phyloP scores from a whole-genome alignment of 2,888 invertebrate genomes.

The Acanthosepion esculentum region DNA sequence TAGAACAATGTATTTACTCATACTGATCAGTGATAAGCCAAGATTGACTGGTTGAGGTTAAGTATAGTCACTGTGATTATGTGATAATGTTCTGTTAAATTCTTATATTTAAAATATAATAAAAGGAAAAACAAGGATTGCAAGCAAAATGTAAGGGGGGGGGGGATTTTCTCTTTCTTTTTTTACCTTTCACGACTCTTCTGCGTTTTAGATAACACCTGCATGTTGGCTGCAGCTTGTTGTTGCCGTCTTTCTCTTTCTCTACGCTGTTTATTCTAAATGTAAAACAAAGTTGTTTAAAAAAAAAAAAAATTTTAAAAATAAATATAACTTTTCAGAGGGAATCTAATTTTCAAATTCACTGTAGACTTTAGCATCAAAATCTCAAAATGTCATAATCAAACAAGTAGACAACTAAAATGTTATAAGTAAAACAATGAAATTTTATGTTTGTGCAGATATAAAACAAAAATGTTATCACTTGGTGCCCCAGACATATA shows the following conservation, averaged over 20 bases:
- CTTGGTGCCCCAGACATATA: too few species aligned
- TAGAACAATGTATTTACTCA: too few species aligned
- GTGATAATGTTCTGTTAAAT: too few species aligned
- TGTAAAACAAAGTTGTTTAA: not conserved
- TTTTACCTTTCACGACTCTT: constrained; percentile 79
- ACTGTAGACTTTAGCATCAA: not conserved
- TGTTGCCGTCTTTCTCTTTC: constrained; percentile 80
- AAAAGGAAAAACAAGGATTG: not conserved
- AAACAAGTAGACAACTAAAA: not conserved
- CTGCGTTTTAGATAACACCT: constrained; percentile 86
- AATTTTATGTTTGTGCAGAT: too few species aligned
- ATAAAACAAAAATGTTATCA: too few species aligned
- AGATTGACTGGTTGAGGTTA: too few species aligned
- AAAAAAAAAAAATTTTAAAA: not conserved
- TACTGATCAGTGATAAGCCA: too few species aligned
- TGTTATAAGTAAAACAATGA: not conserved
- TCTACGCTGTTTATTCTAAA: constrained; percentile 81
- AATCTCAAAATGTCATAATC: not conserved
- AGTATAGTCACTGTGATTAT: too few species aligned
- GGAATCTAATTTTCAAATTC: not conserved
- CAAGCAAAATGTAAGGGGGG: not conserved
- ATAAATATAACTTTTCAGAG: not conserved
- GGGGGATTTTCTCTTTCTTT: not conserved
- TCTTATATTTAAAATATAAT: not conserved
- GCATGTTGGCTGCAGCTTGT: constrained; percentile 79